Evolutionary conservation across 2,113 vertebrate genomes (phyloP).

Genomic region (Ursus arctos): DNA sequence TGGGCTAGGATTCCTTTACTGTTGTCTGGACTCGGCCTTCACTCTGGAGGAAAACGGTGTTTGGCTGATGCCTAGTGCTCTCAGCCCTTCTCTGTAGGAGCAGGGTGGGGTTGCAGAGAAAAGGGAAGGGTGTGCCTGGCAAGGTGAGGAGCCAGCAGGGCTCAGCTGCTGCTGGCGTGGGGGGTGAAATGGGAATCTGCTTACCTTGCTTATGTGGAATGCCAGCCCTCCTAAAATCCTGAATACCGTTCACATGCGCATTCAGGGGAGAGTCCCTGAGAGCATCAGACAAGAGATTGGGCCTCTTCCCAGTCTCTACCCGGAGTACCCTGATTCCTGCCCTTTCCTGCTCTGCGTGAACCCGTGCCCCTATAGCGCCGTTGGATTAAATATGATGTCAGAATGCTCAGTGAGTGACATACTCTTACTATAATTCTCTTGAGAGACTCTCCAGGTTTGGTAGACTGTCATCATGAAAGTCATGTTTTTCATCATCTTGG

Average conservation of each 20-base stretch:
- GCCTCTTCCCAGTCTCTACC: neutral
- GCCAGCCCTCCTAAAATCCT: neutral
- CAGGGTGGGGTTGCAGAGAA: neutral
- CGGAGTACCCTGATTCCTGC: neutral
- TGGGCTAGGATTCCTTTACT: neutral
- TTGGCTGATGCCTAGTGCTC: neutral
- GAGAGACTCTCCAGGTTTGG: neutral
- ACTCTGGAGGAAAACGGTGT: neutral
- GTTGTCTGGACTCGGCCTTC: neutral
- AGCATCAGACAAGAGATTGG: neutral
- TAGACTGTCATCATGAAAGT: neutral
- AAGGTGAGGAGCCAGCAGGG: neutral
- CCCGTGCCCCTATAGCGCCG: neutral
- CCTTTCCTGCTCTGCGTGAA: neutral
- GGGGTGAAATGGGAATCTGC: neutral
- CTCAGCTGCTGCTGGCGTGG: neutral
- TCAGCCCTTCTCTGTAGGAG: neutral
- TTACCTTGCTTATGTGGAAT: neutral
- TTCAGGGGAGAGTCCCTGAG: neutral
- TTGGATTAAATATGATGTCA: conserved; percentile 12
- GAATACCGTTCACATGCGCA: no score
- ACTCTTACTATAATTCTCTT: neutral
- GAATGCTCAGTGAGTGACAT: neutral
- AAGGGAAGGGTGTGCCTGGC: neutral
- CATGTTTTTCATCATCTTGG: neutral